phyloP scores from a whole-genome alignment of 2,888 invertebrate genomes.

The Phytoseiulus persimilis region DNA sequence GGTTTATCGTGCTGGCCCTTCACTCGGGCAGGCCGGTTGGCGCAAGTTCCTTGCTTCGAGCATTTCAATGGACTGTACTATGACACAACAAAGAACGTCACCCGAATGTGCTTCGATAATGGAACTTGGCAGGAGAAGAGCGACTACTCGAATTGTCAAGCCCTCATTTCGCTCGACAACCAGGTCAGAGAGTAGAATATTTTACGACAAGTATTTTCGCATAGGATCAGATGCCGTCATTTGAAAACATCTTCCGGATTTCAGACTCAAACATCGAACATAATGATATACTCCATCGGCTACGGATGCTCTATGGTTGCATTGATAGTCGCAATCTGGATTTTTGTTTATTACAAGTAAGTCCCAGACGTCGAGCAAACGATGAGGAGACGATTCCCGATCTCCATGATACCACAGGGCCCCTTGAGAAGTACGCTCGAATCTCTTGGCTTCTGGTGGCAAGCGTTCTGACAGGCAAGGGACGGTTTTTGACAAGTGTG shows the following conservation, averaged over 20 bases:
- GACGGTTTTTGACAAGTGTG: not conserved
- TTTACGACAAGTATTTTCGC: slow-evolving; percentile 48
- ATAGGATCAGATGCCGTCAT: slow-evolving; percentile 48
- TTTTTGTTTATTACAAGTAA: slow-evolving; percentile 84
- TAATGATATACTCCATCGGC: slow-evolving; percentile 63
- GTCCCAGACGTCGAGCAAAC: slow-evolving; percentile 49
- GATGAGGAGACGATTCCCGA: slow-evolving; percentile 42
- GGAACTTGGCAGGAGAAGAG: slow-evolving; percentile 65
- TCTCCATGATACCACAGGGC: too few relatives aligned
- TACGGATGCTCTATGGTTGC: slow-evolving; percentile 74
- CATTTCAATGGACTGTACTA: slow-evolving; percentile 69
- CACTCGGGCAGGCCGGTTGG: slow-evolving; percentile 62
- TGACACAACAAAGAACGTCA: slow-evolving; percentile 80
- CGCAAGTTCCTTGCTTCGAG: slow-evolving; percentile 67
- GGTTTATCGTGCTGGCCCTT: slow-evolving; percentile 74
- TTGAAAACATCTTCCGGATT: not conserved
- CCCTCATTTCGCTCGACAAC: slow-evolving; percentile 55
- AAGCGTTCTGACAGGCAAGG: not conserved
- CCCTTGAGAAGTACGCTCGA: not conserved
- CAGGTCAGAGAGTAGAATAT: slow-evolving; percentile 49
- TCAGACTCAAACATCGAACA: slow-evolving; percentile 24
- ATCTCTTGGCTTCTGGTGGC: not conserved
- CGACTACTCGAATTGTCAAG: slow-evolving; percentile 65
- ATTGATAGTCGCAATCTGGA: slow-evolving; percentile 69
- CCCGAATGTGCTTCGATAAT: slow-evolving; percentile 64